Evolutionary conservation across 2,888 invertebrate species (phyloP), one percentile per base, ranked within the genome.

Genomic region (Thera obeliscata): DNA sequence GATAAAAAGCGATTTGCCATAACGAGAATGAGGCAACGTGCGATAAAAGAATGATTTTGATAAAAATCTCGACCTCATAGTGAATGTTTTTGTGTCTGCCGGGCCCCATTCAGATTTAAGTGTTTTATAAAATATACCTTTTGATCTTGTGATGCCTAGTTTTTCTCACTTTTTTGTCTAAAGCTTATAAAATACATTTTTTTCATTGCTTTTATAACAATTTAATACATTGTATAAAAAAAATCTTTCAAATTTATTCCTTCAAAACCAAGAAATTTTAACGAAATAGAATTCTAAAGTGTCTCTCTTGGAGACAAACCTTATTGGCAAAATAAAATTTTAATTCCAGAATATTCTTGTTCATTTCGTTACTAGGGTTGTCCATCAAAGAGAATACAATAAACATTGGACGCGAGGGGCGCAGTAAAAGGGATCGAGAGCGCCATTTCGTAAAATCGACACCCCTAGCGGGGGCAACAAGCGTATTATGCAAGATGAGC

Each of bases 401-500:
- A 77, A 76, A 71, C 78, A 71, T 76, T 66, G 74, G 60, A 72
- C 69, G 70, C 71, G 63, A 73, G 71, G 67, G 64, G 66, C 70
- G 69, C 76, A 72, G 74, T 78, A 74, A 74, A 73, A 66, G 58
- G 66, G 71, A 67, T 54, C 68, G 69, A 62, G 71, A 68, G 70
- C 70, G 71, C 74, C 71, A 74, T 78, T 75, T 77, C 73, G 68
- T 70, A 72, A 73, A 73, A 78, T 78, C 77, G 78, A 77, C 78
- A 75, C 75, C 75, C 75, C 74, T 73, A 70, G 69, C 48, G 54
- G 60, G 68, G 69, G 62, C 52, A 62, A 63, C 48, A 66, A 55
- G 7, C 22, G 35, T 52, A 63, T 69, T 52, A 63, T 69, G 66
- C 65, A 43, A 66, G 65, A 65, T 55, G 59, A 58, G 41, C 9